Evolutionary conservation across 1,140 invertebrate genomes (phyloP), one percentile per base, ranked within the genome.

Genomic region (Lucilia cuprina): DNA sequence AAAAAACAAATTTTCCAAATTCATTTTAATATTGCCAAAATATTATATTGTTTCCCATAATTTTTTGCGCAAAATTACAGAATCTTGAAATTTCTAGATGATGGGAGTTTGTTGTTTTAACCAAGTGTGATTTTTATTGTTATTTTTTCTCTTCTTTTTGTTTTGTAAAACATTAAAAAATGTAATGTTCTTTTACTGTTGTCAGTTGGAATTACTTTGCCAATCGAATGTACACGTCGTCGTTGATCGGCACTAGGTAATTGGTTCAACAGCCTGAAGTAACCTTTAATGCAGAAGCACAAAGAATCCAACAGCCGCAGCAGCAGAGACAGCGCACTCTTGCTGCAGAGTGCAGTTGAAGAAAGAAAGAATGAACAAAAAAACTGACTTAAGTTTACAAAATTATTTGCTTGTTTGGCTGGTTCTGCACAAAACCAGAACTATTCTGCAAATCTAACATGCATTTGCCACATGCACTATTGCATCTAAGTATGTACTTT

Each of bases 251-350:
- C 83, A 86, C 85, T 86, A 85, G 86, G 86, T 86, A 86, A 86
- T 35, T 86, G 84, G 86, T 86, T 86, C 86, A 86, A 85, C 65
- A 85, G 77, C 86, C 86, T 75, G 47, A 78, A 85, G 83, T 86
- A 85, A 86, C 86, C 85, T 85, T 80, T 74, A 55, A 83, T 78
- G 34, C 70, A 55, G 41, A 55, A 30, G 50, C 19, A 25, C 65
- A 83, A 47, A 83, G 34, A 77, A 74, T 75, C 17, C 74, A 47
- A 13, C 82, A 83, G 21, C 41, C 5, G 74, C 74, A 41, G 35
- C 19, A 74, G 77, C 34, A 7, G 25, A 30, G 25, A 30, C 3
- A 30, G 25, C 25, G 25, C 25, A 30, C 25, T 30, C 25, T 30
- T 30, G 25, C 25, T 30, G 25, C 25, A 30, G 25, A 30, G 25